These are phyloP conservation scores for Laspeyria flexula DNA, from an alignment of 2,888 invertebrate genomes.

Conservation along the genomic window DNA sequence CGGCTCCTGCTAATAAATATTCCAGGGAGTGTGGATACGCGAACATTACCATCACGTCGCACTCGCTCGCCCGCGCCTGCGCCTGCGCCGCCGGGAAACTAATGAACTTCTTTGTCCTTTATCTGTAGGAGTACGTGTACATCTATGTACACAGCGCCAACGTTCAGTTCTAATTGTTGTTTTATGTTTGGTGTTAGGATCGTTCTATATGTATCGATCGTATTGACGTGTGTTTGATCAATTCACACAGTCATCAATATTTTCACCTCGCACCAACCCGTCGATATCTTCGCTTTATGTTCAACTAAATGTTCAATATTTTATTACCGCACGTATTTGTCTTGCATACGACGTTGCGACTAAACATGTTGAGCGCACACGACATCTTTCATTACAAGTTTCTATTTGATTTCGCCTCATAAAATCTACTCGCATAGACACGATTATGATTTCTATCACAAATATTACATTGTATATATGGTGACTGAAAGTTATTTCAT, in stretches of 20 bases:
- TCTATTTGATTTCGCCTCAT: slow-evolving; percentile 85
- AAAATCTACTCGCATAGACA: slow-evolving; percentile 76
- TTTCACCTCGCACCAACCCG: slow-evolving; percentile 62
- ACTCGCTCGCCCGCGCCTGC: no score
- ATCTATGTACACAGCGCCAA: not conserved
- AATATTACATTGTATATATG: slow-evolving; percentile 76
- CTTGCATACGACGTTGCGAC: slow-evolving; percentile 76
- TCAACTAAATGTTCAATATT: slow-evolving; percentile 80
- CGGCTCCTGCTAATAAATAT: slow-evolving; percentile 81
- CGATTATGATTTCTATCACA: slow-evolving; percentile 84
- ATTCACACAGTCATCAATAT: slow-evolving; percentile 53
- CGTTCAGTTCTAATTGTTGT: not conserved
- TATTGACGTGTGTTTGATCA: slow-evolving; percentile 38
- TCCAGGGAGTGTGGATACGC: slow-evolving; percentile 75
- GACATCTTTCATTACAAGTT: slow-evolving; percentile 84
- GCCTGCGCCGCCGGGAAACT: slow-evolving; percentile 17
- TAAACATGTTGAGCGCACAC: slow-evolving; percentile 74
- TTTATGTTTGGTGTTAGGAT: slow-evolving; percentile 12
- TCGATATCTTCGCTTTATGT: slow-evolving; percentile 69
- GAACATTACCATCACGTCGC: slow-evolving; percentile 58
- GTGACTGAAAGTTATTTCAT: slow-evolving; percentile 45
- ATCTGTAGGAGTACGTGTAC: not conserved
- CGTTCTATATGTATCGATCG: slow-evolving; percentile 12
- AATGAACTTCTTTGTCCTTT: slow-evolving; percentile 41
- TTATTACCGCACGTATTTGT: slow-evolving; percentile 78